A percentile compares a stretch with the other conserved stretches of the same genome.
Evolutionary conservation across 2,797 vertebrate species (phyloP).

Genomic region (Xyrichtys novacula): DNA sequence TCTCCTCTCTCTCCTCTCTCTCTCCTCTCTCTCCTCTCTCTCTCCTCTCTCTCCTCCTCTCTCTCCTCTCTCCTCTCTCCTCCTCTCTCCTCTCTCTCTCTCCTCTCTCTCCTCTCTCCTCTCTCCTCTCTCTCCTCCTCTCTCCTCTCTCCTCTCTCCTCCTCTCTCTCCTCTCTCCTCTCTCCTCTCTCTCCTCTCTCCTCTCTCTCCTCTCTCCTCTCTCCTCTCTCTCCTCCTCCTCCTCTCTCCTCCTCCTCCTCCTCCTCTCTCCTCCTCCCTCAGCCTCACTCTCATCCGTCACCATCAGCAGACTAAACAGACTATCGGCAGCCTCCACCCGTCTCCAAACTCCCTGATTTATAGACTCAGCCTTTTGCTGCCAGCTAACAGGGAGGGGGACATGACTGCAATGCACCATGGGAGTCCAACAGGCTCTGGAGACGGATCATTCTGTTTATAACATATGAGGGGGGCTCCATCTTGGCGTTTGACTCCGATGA

Average conservation of each 20-base stretch:
- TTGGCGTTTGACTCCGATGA: not conserved
- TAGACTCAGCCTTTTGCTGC: constrained; percentile 32
- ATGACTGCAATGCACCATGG: constrained; percentile 31
- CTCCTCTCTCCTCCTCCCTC: constrained; percentile 19
- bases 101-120: not conserved
- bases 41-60: too few relatives aligned
- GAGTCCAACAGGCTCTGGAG: constrained; percentile 21
- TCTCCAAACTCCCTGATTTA: constrained; percentile 49
- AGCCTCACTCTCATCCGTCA: constrained; percentile 57
- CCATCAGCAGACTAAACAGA: constrained; percentile 45
- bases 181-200: constrained; percentile 23
- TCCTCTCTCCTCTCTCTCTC: not conserved
- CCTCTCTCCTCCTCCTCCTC: constrained; percentile 12
- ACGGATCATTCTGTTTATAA: too few relatives aligned
- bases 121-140: too few relatives aligned
- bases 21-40: not conserved
- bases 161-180: not conserved
- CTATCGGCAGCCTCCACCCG: constrained; percentile 45
- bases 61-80: constrained; percentile 10
- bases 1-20: not conserved
- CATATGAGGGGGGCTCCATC: too few relatives aligned
- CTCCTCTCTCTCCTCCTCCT: too few relatives aligned
- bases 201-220: not conserved
- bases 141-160: constrained; percentile 14
- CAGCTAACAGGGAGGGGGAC: constrained; percentile 33